Conservation (phyloP, 2,113 vertebrate genomes). For the Tapirus terrestris region DNA sequence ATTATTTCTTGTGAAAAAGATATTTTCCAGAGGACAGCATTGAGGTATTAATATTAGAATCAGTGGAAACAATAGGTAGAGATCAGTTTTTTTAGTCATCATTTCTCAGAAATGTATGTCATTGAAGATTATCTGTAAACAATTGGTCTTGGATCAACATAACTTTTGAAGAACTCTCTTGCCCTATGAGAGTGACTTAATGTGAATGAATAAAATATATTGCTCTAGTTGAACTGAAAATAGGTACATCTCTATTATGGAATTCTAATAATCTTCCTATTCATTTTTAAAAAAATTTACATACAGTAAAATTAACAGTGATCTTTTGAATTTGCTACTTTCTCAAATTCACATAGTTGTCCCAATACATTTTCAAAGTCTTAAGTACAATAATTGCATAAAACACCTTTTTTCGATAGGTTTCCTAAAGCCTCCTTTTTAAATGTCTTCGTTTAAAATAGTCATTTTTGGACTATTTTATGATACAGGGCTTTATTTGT, state of each 20-base stretch:
- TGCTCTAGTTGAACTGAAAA: not conserved
- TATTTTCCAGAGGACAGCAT: slow-evolving; percentile 11
- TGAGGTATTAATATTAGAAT: not conserved
- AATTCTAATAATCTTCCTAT: slow-evolving; percentile 16
- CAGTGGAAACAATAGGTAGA: not conserved
- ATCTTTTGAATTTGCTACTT: slow-evolving; percentile 13
- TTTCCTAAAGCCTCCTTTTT: not conserved
- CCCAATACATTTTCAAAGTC: not conserved
- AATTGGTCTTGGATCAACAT: not conserved
- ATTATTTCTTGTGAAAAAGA: slow-evolving; percentile 47
- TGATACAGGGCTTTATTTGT: not conserved
- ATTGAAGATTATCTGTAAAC: not conserved
- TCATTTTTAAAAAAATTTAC: not conserved
- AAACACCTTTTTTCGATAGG: not conserved
- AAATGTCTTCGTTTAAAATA: slow-evolving; percentile 29
- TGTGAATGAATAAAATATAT: not conserved
- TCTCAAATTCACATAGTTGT: not conserved
- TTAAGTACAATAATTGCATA: not conserved
- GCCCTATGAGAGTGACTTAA: not conserved
- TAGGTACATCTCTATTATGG: not conserved
- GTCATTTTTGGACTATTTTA: not conserved
- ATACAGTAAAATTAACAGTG: not conserved
- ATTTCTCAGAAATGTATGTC: not conserved
- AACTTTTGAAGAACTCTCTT: not conserved
- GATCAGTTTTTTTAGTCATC: not conserved